phyloP scores from a whole-genome alignment of 2,113 vertebrate species.

The Neodon shergylaensis region DNA sequence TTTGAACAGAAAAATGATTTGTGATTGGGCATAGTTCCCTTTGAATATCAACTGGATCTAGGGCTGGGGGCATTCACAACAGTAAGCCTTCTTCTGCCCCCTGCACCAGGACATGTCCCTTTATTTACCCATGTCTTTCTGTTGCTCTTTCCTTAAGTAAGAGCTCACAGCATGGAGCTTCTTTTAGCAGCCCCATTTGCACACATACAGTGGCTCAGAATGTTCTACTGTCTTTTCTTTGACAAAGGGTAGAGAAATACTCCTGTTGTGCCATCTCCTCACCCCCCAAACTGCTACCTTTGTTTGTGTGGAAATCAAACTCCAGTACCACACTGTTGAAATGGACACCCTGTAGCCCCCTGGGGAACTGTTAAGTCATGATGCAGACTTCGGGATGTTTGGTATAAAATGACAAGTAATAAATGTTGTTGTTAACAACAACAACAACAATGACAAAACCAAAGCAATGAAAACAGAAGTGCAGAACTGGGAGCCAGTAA shows the following conservation, averaged over 20 bases:
- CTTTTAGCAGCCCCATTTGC: conserved; percentile 60
- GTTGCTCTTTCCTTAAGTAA: not conserved
- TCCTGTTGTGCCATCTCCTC: conserved; percentile 79
- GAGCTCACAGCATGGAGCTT: conserved; percentile 54
- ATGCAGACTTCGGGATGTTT: conserved; percentile 86
- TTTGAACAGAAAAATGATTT: conserved; percentile 58
- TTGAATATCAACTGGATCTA: conserved; percentile 28
- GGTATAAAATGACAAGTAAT: conserved; percentile 88
- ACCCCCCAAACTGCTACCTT: conserved; percentile 61
- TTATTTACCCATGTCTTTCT: conserved; percentile 67
- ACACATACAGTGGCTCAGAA: conserved; percentile 75
- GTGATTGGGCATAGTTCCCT: conserved; percentile 13
- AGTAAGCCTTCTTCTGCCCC: not conserved
- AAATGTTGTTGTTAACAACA: conserved; percentile 86
- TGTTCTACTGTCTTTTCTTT: conserved; percentile 73
- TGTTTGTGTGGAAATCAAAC: conserved; percentile 76
- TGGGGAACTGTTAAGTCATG: conserved; percentile 75
- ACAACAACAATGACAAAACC: conserved; percentile 16
- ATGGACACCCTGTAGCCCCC: conserved; percentile 72
- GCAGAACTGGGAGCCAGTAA: not conserved
- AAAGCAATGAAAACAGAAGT: not conserved
- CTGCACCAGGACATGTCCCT: conserved; percentile 2
- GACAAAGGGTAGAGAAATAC: conserved; percentile 82
- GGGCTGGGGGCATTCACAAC: conserved; percentile 54
- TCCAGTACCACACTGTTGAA: conserved; percentile 64